Evolutionary conservation across 2,113 vertebrate genomes (phyloP).

Genomic region (Bombycilla garrulus): DNA sequence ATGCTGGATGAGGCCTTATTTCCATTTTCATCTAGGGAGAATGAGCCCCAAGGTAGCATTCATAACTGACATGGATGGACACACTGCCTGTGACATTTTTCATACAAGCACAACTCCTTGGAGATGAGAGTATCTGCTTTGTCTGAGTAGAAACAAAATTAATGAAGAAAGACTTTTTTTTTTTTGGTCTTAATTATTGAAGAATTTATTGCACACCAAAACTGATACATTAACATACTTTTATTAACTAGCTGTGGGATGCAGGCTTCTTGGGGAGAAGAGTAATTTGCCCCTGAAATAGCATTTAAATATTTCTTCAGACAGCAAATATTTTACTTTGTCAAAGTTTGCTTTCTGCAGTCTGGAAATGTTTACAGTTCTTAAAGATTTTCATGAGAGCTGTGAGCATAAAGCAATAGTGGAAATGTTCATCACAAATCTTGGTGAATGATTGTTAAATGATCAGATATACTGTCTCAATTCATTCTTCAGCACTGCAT

Average conservation of each 20-base stretch:
- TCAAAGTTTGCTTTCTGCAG: background rate
- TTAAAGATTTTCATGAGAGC: background rate
- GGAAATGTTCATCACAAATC: background rate
- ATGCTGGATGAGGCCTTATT: background rate
- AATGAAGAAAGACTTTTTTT: background rate
- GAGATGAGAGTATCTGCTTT: background rate
- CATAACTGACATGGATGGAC: background rate
- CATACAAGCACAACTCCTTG: background rate
- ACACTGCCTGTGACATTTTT: background rate
- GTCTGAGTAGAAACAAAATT: background rate
- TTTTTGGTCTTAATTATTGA: background rate
- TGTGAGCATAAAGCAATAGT: background rate
- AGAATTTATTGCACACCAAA: background rate
- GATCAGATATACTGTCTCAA: background rate
- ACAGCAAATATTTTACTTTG: background rate
- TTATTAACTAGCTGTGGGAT: background rate
- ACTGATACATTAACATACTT: background rate
- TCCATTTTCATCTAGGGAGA: background rate
- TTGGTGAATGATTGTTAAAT: background rate
- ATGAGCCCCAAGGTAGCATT: accelerated
- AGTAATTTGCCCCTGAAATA: background rate
- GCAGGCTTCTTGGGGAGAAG: background rate
- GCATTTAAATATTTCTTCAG: background rate
- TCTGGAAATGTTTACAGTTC: background rate
- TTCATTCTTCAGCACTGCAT: background rate